These are phyloP conservation scores for Platygyra sinensis DNA, from an alignment of 64 coral and sea anemone genomes.

Conservation along the genomic window DNA sequence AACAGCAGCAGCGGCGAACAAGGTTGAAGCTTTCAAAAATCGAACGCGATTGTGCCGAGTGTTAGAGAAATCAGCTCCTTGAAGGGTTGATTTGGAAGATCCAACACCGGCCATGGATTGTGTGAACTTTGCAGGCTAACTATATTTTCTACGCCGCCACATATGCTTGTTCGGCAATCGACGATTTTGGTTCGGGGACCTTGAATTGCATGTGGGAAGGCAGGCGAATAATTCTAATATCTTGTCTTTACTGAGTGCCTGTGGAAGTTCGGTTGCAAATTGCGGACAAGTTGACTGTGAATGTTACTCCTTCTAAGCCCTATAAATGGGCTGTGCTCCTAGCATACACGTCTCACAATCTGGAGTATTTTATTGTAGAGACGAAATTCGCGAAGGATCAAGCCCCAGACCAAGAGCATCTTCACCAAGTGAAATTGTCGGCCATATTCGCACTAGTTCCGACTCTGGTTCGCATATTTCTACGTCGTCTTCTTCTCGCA, in stretches of 20 bases:
- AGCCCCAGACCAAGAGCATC: slow-evolving; percentile 92
- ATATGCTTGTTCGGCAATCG: slow-evolving; percentile 17
- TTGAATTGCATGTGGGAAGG: slow-evolving; percentile 57
- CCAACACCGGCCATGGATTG: slow-evolving; percentile 41
- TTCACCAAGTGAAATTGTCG: slow-evolving; percentile 97
- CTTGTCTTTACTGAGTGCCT: slow-evolving; percentile 29
- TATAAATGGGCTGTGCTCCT: slow-evolving; percentile 99
- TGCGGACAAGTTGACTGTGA: slow-evolving; percentile 53
- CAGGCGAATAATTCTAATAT: slow-evolving; percentile 56
- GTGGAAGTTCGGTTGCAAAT: slow-evolving; percentile 43
- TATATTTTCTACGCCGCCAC: slow-evolving; percentile 21
- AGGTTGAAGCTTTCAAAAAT: slow-evolving; percentile 32
- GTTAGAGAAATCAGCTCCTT: slow-evolving; percentile 40
- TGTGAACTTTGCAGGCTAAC: slow-evolving; percentile 43
- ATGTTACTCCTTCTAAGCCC: slow-evolving; percentile 70
- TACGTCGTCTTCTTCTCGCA: slow-evolving; percentile 86
- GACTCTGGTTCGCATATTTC: slow-evolving; percentile 96
- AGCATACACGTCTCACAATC: slow-evolving; percentile 99
- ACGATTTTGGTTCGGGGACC: slow-evolving; percentile 42
- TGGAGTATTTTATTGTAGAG: slow-evolving; percentile 96
- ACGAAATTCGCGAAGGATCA: slow-evolving; percentile 95
- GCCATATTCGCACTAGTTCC: slow-evolving; percentile 99
- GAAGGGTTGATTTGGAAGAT: slow-evolving; percentile 45
- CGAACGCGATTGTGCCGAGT: slow-evolving; percentile 21
- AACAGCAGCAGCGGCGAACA: slow-evolving; percentile 52